phyloP scores from a whole-genome alignment of 1,140 invertebrate genomes.

The Bombus confusus region DNA sequence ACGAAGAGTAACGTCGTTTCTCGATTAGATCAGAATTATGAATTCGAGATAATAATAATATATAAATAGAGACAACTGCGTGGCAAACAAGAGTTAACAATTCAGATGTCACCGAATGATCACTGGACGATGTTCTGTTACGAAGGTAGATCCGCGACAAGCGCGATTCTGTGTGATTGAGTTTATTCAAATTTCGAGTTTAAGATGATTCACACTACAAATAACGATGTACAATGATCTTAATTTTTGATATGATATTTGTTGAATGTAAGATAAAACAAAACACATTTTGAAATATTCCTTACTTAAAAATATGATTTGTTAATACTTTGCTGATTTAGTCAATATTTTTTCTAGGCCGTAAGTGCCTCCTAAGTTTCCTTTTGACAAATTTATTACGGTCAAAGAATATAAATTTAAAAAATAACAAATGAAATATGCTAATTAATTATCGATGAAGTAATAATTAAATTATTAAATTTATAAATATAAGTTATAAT shows the following conservation, averaged over 20 bases:
- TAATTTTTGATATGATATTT: background rate
- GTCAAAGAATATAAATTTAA: no score
- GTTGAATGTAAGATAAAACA: background rate
- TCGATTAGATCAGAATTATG: background rate
- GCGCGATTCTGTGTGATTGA: background rate
- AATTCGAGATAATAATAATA: background rate
- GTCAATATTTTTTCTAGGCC: background rate
- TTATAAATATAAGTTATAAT: background rate
- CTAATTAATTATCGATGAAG: background rate
- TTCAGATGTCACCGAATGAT: constrained; percentile 39
- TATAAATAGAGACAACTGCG: constrained; percentile 6
- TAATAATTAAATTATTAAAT: background rate
- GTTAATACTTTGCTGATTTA: background rate
- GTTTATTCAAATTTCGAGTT: constrained; percentile 39
- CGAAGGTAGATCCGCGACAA: constrained; percentile 30
- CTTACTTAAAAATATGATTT: background rate
- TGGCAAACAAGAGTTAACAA: constrained; percentile 39
- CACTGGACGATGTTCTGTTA: constrained; percentile 24
- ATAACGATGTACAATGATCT: background rate
- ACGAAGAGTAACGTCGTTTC: background rate
- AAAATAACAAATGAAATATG: background rate
- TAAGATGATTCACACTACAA: background rate
- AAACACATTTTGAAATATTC: background rate
- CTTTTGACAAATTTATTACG: no score
- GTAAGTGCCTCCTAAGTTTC: background rate